phyloP scores from a whole-genome alignment of 1,140 invertebrate species.

The Babylonia areolata region DNA sequence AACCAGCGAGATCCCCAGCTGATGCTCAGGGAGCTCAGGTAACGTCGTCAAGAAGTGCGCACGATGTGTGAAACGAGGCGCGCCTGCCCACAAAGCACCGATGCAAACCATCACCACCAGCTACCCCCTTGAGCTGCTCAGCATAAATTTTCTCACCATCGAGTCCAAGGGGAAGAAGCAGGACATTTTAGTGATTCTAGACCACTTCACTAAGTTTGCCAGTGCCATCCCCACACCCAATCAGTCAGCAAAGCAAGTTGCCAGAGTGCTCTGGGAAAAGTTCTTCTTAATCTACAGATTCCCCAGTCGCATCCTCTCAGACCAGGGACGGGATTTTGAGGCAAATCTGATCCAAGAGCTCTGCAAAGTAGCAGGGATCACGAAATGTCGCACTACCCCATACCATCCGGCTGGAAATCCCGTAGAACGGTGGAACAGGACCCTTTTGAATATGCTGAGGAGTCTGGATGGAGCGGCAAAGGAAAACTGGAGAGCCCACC shows the following conservation, averaged over 20 bases:
- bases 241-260: conserved; percentile 6
- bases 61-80: not conserved
- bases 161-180: conserved; percentile 17
- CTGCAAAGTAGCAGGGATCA: conserved; percentile 36
- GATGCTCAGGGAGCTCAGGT: no score
- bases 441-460: conserved; percentile 47
- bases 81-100: not conserved
- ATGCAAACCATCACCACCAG: not conserved
- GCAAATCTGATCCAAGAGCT: conserved; percentile 43
- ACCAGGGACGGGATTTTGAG: conserved; percentile 45
- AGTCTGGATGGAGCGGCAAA: conserved; percentile 49
- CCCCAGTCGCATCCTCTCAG: conserved; percentile 36
- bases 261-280: not conserved
- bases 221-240: not conserved
- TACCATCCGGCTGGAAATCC: conserved; percentile 42
- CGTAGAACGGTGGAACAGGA: conserved; percentile 43
- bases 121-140: not conserved
- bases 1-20: no score
- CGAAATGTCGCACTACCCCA: conserved; percentile 42
- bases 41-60: not conserved
- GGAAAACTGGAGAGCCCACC: conserved; percentile 43
- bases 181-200: conserved; percentile 22
- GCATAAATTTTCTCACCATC: conserved; percentile 27
- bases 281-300: conserved; percentile 38
- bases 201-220: conserved; percentile 27